Conservation (phyloP, 2,888 invertebrate genomes). For the Lithophane socia region DNA sequence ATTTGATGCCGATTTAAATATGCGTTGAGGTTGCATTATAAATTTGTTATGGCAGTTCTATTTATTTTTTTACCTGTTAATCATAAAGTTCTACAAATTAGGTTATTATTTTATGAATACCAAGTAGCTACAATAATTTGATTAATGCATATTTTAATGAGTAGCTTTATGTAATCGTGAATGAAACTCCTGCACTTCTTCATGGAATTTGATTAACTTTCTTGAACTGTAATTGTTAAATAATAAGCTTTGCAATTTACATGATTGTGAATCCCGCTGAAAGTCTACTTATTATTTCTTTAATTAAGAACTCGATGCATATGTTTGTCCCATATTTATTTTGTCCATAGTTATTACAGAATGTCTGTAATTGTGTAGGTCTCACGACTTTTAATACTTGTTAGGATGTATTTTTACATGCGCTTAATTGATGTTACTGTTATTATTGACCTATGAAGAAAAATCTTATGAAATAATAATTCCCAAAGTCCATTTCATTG, state of each 20-base stretch:
- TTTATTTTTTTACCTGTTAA: neutral
- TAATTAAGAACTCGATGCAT: neutral
- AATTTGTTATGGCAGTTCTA: conserved; percentile 3
- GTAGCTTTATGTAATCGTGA: conserved; percentile 14
- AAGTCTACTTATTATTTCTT: neutral
- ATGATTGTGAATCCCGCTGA: neutral
- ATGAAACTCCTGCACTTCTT: conserved; percentile 1
- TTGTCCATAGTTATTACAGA: neutral
- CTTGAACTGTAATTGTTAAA: conserved; percentile 11
- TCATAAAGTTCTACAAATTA: neutral
- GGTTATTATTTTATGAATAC: conserved; percentile 8
- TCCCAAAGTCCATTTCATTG: neutral
- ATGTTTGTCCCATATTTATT: neutral
- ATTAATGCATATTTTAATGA: conserved; percentile 8
- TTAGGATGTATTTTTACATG: neutral
- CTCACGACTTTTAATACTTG: neutral
- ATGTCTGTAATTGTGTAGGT: neutral
- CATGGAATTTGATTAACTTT: conserved; percentile 16
- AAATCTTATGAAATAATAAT: conserved; percentile 4
- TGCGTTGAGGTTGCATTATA: conserved; percentile 5
- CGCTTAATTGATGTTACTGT: neutral
- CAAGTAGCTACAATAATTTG: conserved; percentile 16
- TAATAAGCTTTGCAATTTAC: conserved; percentile 6
- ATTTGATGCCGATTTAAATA: conserved; percentile 17
- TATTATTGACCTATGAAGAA: conserved; percentile 15